Percentiles rank a stretch among this genome's conserved stretches.
phyloP scores from a whole-genome alignment of 2,113 vertebrate species.

The Steatornis caripensis region DNA sequence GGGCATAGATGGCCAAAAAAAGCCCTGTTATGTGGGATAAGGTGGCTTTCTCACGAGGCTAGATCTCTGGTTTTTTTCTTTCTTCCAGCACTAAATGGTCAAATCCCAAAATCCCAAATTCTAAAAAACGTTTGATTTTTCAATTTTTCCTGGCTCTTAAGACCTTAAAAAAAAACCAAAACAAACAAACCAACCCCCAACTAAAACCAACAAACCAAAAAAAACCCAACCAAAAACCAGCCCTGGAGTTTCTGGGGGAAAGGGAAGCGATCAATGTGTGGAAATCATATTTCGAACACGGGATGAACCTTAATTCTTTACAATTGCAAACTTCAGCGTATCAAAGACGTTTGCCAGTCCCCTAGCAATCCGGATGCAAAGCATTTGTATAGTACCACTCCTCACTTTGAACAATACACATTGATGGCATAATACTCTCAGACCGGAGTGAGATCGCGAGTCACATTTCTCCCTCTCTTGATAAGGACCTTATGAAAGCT shows the following conservation, averaged over 20 bases:
- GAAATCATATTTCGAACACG: background rate
- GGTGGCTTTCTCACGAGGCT: background rate
- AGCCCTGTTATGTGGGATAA: background rate
- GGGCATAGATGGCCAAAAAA: background rate
- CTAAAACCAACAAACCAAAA: too few relatives aligned
- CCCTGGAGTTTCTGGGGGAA: background rate
- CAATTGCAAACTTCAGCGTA: background rate
- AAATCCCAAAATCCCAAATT: background rate
- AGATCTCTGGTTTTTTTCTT: background rate
- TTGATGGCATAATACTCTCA: background rate
- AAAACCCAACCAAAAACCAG: too few relatives aligned
- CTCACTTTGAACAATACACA: background rate
- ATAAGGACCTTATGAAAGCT: constrained; percentile 92
- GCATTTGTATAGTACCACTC: background rate
- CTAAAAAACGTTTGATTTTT: background rate
- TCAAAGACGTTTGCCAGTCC: background rate
- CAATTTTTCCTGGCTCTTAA: background rate
- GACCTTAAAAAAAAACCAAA: too few relatives aligned
- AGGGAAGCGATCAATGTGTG: background rate
- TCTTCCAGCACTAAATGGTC: background rate
- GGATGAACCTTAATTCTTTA: background rate
- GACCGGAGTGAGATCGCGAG: background rate
- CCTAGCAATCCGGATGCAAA: background rate
- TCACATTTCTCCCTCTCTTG: background rate
- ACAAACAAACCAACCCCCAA: too few relatives aligned